phyloP scores from a whole-genome alignment of 1,140 invertebrate genomes.

The Solenopsis invicta region DNA sequence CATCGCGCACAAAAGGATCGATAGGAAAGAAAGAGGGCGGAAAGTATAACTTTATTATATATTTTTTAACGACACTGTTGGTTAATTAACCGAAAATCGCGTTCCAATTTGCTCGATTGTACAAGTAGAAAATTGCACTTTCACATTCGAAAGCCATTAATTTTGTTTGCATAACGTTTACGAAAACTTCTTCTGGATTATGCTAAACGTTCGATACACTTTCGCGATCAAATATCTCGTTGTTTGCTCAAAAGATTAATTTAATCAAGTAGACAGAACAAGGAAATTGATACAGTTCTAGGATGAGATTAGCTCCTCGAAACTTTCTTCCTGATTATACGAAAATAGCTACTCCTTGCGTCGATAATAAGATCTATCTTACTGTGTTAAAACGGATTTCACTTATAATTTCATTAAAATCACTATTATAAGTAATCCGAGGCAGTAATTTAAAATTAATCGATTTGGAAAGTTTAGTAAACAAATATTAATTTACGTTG shows the following conservation, averaged over 20 bases:
- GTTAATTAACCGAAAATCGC: conserved; percentile 19
- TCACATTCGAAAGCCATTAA: not conserved
- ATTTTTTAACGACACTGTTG: not conserved
- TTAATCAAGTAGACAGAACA: not conserved
- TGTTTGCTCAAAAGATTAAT: not conserved
- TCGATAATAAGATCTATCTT: not conserved
- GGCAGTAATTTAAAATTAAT: not conserved
- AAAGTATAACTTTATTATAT: conserved; percentile 22
- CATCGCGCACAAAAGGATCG: conserved; percentile 17
- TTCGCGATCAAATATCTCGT: not conserved
- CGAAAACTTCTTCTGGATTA: not conserved
- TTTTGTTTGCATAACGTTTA: not conserved
- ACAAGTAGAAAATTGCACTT: not conserved
- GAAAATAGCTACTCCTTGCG: not conserved
- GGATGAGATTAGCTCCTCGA: not conserved
- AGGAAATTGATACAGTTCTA: not conserved
- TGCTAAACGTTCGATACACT: not conserved
- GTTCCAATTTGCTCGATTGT: not conserved
- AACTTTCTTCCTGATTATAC: not conserved
- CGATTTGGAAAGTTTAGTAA: not conserved
- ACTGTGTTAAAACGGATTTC: not conserved
- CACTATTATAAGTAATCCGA: not conserved
- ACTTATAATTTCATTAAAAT: not conserved
- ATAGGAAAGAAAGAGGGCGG: conserved; percentile 22
- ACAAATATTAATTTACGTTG: not conserved